Percentiles rank a stretch among this genome's conserved stretches.
These are phyloP conservation scores for Didymodactylos carnosus DNA, from an alignment of 2,888 invertebrate species.

Conservation along the genomic window DNA sequence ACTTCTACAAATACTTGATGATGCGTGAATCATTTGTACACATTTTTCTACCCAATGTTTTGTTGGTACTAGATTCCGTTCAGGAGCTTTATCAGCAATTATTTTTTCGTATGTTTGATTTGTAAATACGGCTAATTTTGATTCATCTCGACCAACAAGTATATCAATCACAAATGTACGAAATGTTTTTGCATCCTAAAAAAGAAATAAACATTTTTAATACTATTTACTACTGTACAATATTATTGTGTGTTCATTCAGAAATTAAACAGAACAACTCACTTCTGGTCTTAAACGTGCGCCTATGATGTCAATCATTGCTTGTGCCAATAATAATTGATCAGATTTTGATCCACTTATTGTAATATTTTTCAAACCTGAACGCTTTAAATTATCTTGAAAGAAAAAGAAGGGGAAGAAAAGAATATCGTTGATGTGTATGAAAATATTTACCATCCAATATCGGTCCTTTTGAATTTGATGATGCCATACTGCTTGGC, in stretches of 20 bases:
- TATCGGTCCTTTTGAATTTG: neutral
- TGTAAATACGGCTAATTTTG: neutral
- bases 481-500: neutral
- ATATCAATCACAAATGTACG: conserved; percentile 8
- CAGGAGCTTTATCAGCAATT: conserved; percentile 18
- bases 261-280: no score
- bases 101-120: neutral
- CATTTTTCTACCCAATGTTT: conserved; percentile 31
- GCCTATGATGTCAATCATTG: conserved; percentile 27
- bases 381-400: neutral
- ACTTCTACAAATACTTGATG: neutral
- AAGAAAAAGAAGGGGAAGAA: neutral
- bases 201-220: neutral
- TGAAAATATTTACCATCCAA: neutral
- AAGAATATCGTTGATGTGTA: no score
- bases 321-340: conserved; percentile 26
- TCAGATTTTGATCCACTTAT: conserved; percentile 23
- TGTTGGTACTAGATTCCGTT: conserved; percentile 24
- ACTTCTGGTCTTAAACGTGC: conserved; percentile 12
- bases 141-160: conserved; percentile 8
- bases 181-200: conserved; percentile 7
- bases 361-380: neutral
- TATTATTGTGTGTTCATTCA: no score
- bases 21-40: conserved; percentile 21
- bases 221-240: no score